These are phyloP conservation scores for Gymnobelideus leadbeateri DNA, from an alignment of 2,113 vertebrate species.

Conservation along the genomic window DNA sequence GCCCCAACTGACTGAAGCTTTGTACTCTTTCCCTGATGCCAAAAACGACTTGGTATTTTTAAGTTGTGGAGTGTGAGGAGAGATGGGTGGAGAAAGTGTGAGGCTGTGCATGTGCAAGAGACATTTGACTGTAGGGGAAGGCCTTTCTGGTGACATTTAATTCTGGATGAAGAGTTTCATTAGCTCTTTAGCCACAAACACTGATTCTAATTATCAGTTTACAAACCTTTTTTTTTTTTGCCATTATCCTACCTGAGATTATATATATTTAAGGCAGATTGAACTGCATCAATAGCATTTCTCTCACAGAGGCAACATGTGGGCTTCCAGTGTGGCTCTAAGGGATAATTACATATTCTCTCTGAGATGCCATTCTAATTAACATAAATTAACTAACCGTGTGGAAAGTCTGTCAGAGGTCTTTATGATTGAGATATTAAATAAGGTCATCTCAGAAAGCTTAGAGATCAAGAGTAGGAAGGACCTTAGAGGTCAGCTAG, in stretches of 20 bases:
- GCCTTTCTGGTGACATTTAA: background rate
- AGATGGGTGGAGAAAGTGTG: background rate
- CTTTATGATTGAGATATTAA: background rate
- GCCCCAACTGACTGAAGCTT: constrained; percentile 18
- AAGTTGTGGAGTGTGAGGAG: background rate
- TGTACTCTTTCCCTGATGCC: constrained; percentile 26
- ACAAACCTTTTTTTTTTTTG: background rate
- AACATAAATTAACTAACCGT: background rate
- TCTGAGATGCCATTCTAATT: background rate
- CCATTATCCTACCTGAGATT: background rate
- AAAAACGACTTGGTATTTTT: constrained; percentile 1
- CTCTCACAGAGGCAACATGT: background rate
- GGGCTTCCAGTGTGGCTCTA: background rate
- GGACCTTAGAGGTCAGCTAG: background rate
- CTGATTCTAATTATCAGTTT: background rate
- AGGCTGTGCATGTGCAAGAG: background rate
- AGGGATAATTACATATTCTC: background rate
- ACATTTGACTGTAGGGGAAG: background rate
- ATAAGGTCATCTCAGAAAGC: background rate
- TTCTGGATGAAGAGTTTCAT: background rate
- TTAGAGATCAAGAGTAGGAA: background rate
- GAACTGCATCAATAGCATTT: background rate
- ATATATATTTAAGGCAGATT: background rate
- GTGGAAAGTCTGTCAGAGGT: background rate
- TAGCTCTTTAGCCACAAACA: background rate